phyloP scores from a whole-genome alignment of 1,140 invertebrate species.

The Rhagoletis pomonella region DNA sequence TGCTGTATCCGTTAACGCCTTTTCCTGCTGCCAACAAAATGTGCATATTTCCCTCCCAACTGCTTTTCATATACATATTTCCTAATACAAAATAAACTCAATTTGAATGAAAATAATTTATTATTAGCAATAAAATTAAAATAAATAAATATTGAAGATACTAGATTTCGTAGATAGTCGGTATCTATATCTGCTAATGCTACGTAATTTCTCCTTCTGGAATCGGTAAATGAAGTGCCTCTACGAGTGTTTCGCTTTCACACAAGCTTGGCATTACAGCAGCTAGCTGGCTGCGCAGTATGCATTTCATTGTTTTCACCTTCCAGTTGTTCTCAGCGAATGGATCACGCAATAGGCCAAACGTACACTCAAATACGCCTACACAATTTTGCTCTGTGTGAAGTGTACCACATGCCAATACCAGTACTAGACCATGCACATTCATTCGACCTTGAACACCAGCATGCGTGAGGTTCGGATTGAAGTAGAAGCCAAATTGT shows the following conservation, averaged over 20 bases:
- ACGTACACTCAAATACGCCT: conserved; percentile 80
- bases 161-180: too few species aligned
- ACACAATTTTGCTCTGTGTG: conserved; percentile 76
- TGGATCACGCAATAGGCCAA: conserved; percentile 79
- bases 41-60: too few species aligned
- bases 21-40: neutral
- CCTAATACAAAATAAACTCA: conserved; percentile 6
- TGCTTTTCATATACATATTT: neutral
- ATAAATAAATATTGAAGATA: neutral
- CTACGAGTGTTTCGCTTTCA: conserved; percentile 60
- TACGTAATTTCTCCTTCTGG: conserved; percentile 60
- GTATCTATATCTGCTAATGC: neutral
- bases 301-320: conserved; percentile 75
- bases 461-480: conserved; percentile 77
- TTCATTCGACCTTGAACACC: conserved; percentile 77
- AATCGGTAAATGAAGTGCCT: conserved; percentile 61
- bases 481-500: conserved; percentile 77
- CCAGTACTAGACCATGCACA: conserved; percentile 78
- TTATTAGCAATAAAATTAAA: neutral
- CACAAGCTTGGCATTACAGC: conserved; percentile 59
- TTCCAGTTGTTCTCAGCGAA: conserved; percentile 79
- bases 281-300: conserved; percentile 71
- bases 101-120: neutral
- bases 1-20: neutral
- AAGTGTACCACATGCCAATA: conserved; percentile 79